phyloP scores from a whole-genome alignment of 2,797 vertebrate species.

The Clangula hyemalis region DNA sequence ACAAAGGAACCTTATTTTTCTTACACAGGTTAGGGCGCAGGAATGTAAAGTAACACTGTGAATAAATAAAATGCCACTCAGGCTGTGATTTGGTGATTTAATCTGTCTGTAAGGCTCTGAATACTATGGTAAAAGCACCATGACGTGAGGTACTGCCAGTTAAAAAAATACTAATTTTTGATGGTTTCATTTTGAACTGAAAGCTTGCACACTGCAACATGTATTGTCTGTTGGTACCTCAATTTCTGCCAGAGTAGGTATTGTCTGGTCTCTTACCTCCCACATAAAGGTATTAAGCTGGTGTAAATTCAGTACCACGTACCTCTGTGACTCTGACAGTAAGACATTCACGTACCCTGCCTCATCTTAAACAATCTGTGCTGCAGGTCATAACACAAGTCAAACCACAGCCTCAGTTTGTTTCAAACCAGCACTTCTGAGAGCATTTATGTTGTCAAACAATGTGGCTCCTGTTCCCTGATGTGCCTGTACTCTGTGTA shows the following conservation, averaged over 20 bases:
- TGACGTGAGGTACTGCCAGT: accelerated
- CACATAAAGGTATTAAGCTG: neutral
- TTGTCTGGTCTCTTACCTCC: neutral
- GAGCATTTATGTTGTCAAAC: accelerated
- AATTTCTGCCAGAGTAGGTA: neutral
- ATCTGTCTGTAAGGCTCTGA: neutral
- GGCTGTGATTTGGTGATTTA: neutral
- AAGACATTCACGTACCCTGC: neutral
- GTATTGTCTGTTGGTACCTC: neutral
- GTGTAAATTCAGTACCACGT: neutral
- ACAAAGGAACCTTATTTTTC: neutral
- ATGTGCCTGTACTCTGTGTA: neutral
- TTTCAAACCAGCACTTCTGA: neutral
- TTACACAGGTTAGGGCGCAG: neutral
- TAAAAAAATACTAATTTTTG: neutral
- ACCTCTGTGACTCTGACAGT: neutral
- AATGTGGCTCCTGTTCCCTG: neutral
- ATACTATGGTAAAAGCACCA: neutral
- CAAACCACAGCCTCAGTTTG: neutral
- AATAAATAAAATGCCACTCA: neutral
- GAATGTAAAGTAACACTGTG: neutral
- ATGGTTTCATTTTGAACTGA: neutral
- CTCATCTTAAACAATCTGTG: neutral
- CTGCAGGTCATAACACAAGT: neutral
- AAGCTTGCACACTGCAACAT: neutral